Evolutionary conservation across 1,140 invertebrate species (phyloP).

Genomic region (Monomorium pharaonis): DNA sequence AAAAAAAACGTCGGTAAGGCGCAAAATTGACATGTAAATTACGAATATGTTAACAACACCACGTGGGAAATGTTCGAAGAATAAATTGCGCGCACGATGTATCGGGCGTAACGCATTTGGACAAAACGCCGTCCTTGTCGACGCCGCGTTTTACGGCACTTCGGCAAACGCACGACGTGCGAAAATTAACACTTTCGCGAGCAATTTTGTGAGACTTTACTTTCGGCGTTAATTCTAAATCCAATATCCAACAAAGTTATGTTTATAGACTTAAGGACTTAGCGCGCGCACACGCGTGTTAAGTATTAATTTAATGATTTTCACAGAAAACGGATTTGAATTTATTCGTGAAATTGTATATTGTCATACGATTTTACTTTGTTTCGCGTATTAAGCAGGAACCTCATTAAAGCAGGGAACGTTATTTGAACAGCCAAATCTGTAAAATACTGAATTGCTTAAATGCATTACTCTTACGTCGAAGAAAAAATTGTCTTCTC

Average conservation of each 20-base stretch:
- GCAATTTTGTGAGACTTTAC: constrained; percentile 38
- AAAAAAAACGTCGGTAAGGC: constrained; percentile 30
- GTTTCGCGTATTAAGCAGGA: neutral
- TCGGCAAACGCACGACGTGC: neutral
- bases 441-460: neutral
- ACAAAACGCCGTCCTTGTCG: constrained; percentile 14
- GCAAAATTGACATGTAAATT: constrained; percentile 49
- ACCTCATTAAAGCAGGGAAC: neutral
- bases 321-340: constrained; percentile 1
- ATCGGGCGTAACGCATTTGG: neutral
- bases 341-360: neutral
- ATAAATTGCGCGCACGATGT: constrained; percentile 26
- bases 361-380: neutral
- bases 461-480: too few species aligned
- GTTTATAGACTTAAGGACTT: constrained; percentile 41
- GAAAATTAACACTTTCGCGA: constrained; percentile 47
- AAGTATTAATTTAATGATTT: constrained; percentile 46
- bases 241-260: constrained; percentile 35
- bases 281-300: constrained; percentile 10
- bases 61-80: constrained; percentile 19
- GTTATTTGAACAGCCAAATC: neutral
- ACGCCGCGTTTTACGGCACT: neutral
- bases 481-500: too few species aligned
- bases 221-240: constrained; percentile 38
- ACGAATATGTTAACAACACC: constrained; percentile 26